phyloP scores from a whole-genome alignment of 2,797 vertebrate genomes.

The Epinephelus malabaricus region DNA sequence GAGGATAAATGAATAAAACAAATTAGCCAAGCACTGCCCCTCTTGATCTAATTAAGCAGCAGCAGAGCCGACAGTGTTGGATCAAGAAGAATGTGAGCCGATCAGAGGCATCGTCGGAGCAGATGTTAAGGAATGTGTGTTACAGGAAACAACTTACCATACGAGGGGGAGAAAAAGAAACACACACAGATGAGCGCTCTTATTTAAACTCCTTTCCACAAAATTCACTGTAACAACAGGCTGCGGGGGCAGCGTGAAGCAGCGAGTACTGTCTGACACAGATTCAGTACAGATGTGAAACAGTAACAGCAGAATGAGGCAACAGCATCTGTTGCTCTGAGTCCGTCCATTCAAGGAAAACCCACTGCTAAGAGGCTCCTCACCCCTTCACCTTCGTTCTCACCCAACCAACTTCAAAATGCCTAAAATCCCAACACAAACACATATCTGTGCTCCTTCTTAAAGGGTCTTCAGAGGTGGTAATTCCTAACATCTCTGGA shows the following conservation, averaged over 20 bases:
- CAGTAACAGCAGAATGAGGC: constrained; percentile 24
- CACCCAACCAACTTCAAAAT: neutral
- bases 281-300: constrained; percentile 46
- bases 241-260: constrained; percentile 17
- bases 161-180: constrained; percentile 29
- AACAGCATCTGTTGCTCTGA: constrained; percentile 17
- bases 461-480: neutral
- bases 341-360: constrained; percentile 2
- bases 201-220: constrained; percentile 51
- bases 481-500: neutral
- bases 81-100: constrained; percentile 2
- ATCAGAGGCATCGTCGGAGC: constrained; percentile 20
- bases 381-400: neutral
- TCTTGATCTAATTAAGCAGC: neutral
- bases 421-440: neutral
- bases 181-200: constrained; percentile 47
- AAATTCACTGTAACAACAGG: constrained; percentile 46
- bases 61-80: neutral
- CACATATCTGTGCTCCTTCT: neutral
- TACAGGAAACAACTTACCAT: constrained; percentile 25
- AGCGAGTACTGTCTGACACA: constrained; percentile 40
- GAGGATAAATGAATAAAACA: neutral
- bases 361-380: constrained; percentile 5
- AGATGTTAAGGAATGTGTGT: constrained; percentile 25
- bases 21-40: neutral